Conservation (phyloP, 2,113 vertebrate genomes). For the Pygathrix nemaeus region DNA sequence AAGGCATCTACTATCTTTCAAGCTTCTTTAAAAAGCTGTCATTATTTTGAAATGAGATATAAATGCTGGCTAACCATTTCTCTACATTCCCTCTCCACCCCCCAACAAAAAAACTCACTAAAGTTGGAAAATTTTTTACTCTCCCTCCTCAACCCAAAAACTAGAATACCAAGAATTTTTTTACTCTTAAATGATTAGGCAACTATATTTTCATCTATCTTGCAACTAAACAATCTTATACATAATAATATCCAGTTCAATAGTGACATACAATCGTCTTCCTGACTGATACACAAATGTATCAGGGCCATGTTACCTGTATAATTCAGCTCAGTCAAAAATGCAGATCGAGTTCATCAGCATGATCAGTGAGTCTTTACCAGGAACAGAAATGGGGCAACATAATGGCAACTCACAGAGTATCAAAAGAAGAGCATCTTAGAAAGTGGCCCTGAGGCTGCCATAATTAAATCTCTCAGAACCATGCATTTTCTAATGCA, state of each 20-base stretch:
- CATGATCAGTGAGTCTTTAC: constrained; percentile 21
- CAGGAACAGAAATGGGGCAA: constrained; percentile 1
- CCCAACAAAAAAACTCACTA: not conserved
- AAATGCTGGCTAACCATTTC: not conserved
- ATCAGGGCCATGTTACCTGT: not conserved
- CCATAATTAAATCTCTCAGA: not conserved
- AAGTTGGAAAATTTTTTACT: constrained; percentile 38
- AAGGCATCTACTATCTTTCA: not conserved
- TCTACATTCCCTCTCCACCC: not conserved
- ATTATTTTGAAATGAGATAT: not conserved
- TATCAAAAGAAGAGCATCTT: constrained; percentile 48
- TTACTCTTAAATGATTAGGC: not conserved
- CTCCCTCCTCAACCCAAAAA: not conserved
- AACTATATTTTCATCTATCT: not conserved
- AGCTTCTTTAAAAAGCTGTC: not conserved
- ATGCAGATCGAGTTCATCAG: constrained; percentile 33
- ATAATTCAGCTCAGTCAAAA: constrained; percentile 16
- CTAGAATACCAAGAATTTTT: not conserved
- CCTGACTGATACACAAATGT: not conserved
- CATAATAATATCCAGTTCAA: not conserved
- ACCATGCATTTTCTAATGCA: not conserved
- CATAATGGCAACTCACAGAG: constrained; percentile 7
- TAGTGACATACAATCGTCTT: not conserved
- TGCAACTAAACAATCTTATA: not conserved
- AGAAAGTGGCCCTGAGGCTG: not conserved